Evolutionary conservation across 2,888 invertebrate species (phyloP).

Genomic region (Rutpela maculata): DNA sequence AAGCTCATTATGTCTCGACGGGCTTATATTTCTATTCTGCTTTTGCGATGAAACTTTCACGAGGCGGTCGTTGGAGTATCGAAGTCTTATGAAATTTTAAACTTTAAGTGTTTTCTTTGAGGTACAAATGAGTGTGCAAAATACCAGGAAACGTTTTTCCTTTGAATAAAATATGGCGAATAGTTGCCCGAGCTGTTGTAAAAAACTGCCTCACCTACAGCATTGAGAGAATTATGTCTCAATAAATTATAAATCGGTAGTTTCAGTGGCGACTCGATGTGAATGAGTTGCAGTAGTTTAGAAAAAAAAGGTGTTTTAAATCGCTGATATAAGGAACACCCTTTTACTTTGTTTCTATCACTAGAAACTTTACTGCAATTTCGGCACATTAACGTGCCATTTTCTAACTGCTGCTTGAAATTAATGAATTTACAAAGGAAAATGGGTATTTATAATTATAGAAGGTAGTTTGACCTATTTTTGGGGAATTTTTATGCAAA

Average conservation of each 20-base stretch:
- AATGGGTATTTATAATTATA: no score
- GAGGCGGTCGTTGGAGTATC: constrained; percentile 26
- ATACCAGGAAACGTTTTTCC: constrained; percentile 46
- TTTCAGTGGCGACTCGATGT: background rate
- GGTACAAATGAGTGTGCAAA: constrained; percentile 44
- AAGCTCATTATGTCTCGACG: constrained; percentile 30
- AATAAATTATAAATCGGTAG: background rate
- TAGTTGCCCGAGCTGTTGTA: constrained; percentile 33
- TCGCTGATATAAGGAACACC: no score
- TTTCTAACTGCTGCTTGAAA: no score
- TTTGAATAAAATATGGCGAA: constrained; percentile 37
- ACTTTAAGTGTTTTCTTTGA: constrained; percentile 44
- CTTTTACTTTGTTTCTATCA: no score
- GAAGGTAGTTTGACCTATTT: no score
- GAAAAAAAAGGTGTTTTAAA: no score
- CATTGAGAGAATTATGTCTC: background rate
- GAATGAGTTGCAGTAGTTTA: no score
- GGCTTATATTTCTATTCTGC: constrained; percentile 32
- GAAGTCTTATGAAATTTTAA: constrained; percentile 36
- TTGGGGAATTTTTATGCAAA: no score
- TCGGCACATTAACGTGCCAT: no score
- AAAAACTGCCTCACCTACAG: background rate
- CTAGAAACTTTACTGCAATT: no score
- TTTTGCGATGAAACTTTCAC: constrained; percentile 23
- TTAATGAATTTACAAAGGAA: no score